Evolutionary conservation across 2,888 invertebrate genomes (phyloP), one percentile per base, ranked within the genome.

Genomic region (Meteorus colon): DNA sequence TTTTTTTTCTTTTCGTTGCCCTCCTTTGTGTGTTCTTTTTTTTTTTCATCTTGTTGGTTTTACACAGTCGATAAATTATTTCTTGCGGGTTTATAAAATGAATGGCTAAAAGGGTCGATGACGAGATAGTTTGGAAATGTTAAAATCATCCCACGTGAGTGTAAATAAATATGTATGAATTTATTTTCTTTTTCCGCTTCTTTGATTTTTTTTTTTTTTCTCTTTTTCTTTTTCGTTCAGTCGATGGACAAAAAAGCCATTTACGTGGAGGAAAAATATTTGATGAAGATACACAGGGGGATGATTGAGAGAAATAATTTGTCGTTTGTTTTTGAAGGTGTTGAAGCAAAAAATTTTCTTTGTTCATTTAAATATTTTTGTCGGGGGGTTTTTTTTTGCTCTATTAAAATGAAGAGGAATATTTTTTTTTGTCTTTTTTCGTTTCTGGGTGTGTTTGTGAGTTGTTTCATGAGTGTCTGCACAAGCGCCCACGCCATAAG

Each of bases 51-150:
- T 34, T 34, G 5, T 34, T 34, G 8, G 2, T 34, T 34, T 55
- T 19, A 19, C 8, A 1, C 4, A 19, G n/a, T 55, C 19, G 19
- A 8, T n/a, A n/a, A n/a, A 16, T 48, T 48, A 48, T 48, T n/a
- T 4, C 48, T 2, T 1, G 78, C 81, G 81, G 81, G 59, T 19
- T 14, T 24, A 10, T 4, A 14, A 31, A 19, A 5, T 37, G 24
- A 27, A 48, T 41, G 77, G 85, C 86, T 85, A 87, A 88, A 88
- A 86, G 87, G 88, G 86, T 87, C 87, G 88, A 88, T 88, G 88
- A 88, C 88, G 88, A 88, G 86, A 86, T 86, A 86, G 86, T 87
- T 88, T 83, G 87, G 83, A 87, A 87, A 88, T 88, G 86, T 82
- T 48, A 48, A 48, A 48, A 48, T 83, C 84, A 78, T 83, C 85